phyloP scores from a whole-genome alignment of 2,888 invertebrate genomes.

The Brachyopa scutellaris region DNA sequence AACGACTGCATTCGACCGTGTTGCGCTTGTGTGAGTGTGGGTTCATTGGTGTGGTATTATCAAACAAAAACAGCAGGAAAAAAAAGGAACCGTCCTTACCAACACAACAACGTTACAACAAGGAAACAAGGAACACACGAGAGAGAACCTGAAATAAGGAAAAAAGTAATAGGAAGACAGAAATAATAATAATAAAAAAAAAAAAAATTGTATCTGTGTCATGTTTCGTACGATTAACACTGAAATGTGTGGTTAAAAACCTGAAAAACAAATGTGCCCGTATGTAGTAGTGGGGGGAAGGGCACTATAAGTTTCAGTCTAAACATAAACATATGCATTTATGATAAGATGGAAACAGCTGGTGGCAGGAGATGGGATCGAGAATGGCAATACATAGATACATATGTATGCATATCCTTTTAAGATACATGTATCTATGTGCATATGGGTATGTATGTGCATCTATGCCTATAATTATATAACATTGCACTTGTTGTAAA shows the following conservation, averaged over 20 bases:
- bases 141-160: constrained; percentile 41
- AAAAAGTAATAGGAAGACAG: constrained; percentile 20
- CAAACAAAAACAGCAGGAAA: constrained; percentile 28
- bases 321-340: constrained; percentile 34
- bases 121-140: constrained; percentile 27
- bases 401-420: no score
- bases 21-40: constrained; percentile 13
- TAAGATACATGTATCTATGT: no score
- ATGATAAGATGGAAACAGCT: constrained; percentile 62
- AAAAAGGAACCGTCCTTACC: no score
- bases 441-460: no score
- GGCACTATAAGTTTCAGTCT: constrained; percentile 5
- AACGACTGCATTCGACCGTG: constrained; percentile 1
- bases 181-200: constrained; percentile 7
- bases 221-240: constrained; percentile 51
- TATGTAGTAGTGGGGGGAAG: constrained; percentile 25
- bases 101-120: constrained; percentile 1
- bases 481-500: no score
- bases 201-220: constrained; percentile 57
- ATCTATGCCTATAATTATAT: no score
- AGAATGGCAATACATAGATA: no score
- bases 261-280: constrained; percentile 42
- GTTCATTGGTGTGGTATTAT: constrained; percentile 15
- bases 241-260: constrained; percentile 36
- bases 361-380: constrained; percentile 48